Conservation (phyloP, 2,797 vertebrate species). For the Eleutherodactylus coqui region DNA sequence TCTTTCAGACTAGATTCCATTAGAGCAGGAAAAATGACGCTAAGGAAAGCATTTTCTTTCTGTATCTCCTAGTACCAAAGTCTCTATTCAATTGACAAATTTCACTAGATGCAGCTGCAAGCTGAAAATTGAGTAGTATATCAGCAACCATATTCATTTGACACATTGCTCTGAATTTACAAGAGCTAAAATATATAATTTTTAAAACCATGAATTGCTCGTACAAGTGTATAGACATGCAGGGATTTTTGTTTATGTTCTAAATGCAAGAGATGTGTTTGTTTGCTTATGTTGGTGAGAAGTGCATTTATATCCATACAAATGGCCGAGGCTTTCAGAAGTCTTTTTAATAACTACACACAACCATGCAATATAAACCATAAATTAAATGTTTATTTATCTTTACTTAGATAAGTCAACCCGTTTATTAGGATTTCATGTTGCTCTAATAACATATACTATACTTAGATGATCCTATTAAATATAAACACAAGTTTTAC, state of each 20-base stretch:
- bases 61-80: slow-evolving; percentile 23
- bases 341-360: slow-evolving; percentile 1
- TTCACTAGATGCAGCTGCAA: slow-evolving; percentile 28
- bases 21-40: slow-evolving; percentile 31
- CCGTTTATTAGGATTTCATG: background rate
- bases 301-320: background rate
- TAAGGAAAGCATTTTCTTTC: slow-evolving; percentile 44
- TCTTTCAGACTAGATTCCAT: slow-evolving; percentile 25
- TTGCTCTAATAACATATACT: background rate
- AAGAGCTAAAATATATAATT: slow-evolving; percentile 7
- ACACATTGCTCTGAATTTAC: slow-evolving; percentile 25
- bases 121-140: slow-evolving; percentile 38
- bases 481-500: background rate
- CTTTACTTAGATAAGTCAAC: background rate
- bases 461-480: background rate
- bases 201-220: slow-evolving; percentile 1
- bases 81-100: slow-evolving; percentile 42
- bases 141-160: slow-evolving; percentile 31
- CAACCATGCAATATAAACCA: background rate
- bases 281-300: background rate
- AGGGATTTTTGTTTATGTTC: slow-evolving; percentile 15
- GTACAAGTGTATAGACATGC: background rate
- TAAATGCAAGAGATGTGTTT: slow-evolving; percentile 3
- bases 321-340: background rate
- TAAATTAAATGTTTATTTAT: background rate